Conservation (phyloP, 2,888 invertebrate genomes). For the Drosophila pullipes region DNA sequence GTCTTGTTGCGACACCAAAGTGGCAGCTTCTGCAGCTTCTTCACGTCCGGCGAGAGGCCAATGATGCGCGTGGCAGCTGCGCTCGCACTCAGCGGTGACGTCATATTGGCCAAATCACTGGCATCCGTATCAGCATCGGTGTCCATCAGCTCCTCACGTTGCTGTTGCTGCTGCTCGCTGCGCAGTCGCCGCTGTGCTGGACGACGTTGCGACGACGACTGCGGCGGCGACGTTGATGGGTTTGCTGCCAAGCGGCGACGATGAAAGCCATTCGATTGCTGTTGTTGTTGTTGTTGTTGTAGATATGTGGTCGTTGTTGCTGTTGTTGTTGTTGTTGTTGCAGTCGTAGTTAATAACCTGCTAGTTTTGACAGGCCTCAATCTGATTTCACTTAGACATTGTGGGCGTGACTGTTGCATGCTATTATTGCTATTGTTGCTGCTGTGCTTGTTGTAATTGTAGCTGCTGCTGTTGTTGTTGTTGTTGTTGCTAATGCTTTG, state of each 20-base stretch:
- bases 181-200: conserved; percentile 43
- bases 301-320: conserved; percentile 26
- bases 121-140: conserved; percentile 65
- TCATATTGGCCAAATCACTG: conserved; percentile 70
- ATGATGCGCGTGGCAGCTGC: conserved; percentile 68
- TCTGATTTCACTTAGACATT: conserved; percentile 57
- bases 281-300: conserved; percentile 33
- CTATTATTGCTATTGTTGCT: conserved; percentile 28
- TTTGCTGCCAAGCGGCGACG: conserved; percentile 44
- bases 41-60: conserved; percentile 72
- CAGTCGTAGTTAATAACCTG: conserved; percentile 35
- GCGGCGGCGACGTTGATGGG: conserved; percentile 16
- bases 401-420: conserved; percentile 50
- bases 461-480: conserved; percentile 17
- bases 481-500: conserved; percentile 32
- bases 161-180: conserved; percentile 43
- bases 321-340: conserved; percentile 34
- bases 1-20: conserved; percentile 57
- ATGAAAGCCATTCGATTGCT: conserved; percentile 40
- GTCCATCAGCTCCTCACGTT: conserved; percentile 33
- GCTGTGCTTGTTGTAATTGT: conserved; percentile 56
- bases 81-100: conserved; percentile 66
- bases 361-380: conserved; percentile 51
- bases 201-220: conserved; percentile 42
- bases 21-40: conserved; percentile 66